Evolutionary conservation across 2,888 invertebrate genomes (phyloP).

Genomic region (Julus scandinavius): DNA sequence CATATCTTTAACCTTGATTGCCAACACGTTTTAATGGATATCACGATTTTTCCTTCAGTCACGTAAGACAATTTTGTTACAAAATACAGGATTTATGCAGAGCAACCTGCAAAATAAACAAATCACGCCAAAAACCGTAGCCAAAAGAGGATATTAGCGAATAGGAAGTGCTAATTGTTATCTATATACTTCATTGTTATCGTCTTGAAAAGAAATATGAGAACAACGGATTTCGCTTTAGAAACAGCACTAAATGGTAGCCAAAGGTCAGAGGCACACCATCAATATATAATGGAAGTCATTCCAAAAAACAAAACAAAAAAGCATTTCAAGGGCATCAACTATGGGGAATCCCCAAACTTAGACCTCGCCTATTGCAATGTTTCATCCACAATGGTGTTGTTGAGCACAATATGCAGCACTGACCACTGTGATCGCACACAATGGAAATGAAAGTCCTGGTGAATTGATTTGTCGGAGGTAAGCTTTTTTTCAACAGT

Average conservation of each 20-base stretch:
- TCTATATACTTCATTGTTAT: not conserved
- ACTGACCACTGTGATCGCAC: not conserved
- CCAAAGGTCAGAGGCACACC: not conserved
- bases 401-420: not conserved
- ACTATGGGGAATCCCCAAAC: constrained; percentile 12
- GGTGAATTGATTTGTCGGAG: not conserved
- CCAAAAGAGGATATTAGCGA: not conserved
- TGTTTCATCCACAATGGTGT: not conserved
- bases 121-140: not conserved
- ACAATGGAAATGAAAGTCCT: not conserved
- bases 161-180: not conserved
- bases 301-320: not conserved
- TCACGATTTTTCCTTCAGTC: constrained; percentile 10
- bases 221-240: constrained; percentile 17
- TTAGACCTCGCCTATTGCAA: not conserved
- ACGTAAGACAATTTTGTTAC: not conserved
- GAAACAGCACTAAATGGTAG: not conserved
- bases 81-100: not conserved
- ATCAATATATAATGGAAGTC: not conserved
- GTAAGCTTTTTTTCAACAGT: not conserved
- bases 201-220: not conserved
- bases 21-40: not conserved
- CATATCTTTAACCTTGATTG: not conserved
- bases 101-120: not conserved
- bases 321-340: not conserved